Conservation (phyloP, 2,797 vertebrate genomes). For the Gallinago solitaria region DNA sequence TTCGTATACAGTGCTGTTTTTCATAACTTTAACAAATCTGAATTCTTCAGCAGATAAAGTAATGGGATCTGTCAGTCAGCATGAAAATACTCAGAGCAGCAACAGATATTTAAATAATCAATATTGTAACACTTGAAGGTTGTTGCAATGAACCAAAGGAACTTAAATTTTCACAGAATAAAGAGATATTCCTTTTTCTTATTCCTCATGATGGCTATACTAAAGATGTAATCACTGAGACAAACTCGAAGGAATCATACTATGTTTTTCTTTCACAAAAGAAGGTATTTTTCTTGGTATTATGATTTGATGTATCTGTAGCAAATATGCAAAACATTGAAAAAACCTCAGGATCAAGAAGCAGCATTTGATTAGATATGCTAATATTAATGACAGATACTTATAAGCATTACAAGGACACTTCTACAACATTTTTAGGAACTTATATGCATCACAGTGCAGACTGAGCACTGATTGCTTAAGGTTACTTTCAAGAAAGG, state of each 20-base stretch:
- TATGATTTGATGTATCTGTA: background rate
- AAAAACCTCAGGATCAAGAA: background rate
- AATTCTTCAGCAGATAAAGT: slow-evolving; percentile 75
- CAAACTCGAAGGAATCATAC: background rate
- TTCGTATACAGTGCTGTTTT: slow-evolving; percentile 47
- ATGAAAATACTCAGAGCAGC: slow-evolving; percentile 31
- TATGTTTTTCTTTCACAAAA: background rate
- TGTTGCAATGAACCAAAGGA: slow-evolving; percentile 27
- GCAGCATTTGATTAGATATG: background rate
- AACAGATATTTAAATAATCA: slow-evolving; percentile 69
- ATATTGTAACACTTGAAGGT: slow-evolving; percentile 33
- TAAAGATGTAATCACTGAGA: background rate
- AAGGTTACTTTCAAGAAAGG: background rate
- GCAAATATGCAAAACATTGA: background rate
- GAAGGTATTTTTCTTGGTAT: background rate
- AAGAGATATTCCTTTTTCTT: background rate
- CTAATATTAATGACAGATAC: background rate
- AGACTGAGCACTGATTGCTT: background rate
- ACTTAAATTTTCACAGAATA: background rate
- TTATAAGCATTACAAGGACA: background rate
- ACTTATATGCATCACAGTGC: background rate
- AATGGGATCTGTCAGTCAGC: slow-evolving; percentile 79
- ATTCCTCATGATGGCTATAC: background rate
- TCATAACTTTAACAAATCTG: slow-evolving; percentile 69
- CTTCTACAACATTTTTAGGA: background rate